Base-by-base conservation (phyloP, 2,888 invertebrate species). In the Agrochola macilenta region DNA sequence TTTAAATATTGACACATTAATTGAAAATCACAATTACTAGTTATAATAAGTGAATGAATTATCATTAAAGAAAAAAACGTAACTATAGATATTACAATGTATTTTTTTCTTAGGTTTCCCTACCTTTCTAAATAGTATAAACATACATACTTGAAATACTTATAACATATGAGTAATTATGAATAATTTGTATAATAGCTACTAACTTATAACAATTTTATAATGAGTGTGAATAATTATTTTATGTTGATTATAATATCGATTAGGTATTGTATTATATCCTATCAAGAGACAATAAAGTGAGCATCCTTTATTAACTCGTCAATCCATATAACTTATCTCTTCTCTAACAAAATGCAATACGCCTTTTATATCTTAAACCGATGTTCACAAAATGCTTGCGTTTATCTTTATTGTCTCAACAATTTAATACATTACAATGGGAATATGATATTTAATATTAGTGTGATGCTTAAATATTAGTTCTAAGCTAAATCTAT, bases 1-100 rank as follows among this genome's bases (percentile, higher is more conserved):
- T 88, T 92, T 91, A 91, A 91, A 94, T 93, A 95, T 95, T 95
- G 95, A 95, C 95, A 94, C 93, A 90, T 90, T 94, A 95, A 95
- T 95, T 95, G 94, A 93, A 94, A 95, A 95, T 90, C 91, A 93
- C 93, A 92, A 91, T 90, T 91, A 93, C 90, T 90, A 79, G 75
- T 63, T 68, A 91, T 90, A 89, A 84, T 83, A 83, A 60, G 84
- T 90, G 87, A 91, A 90, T 90, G 87, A 90, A 90, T 90, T 84
- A 90, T 88, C 88, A 85, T 74, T 91, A 92, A 88, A 90, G 89
- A 92, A 90, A 86, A 88, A 92, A 90, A 91, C 88, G 78, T 89
- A 90, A 91, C 87, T 88, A 90, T 89, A 90, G 83, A 87, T 80
- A 90, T 88, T 90, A 91, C 83, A 92, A 91, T 78, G 88, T 79